Base-by-base conservation (phyloP, 2,888 invertebrate species). In the Julus scanicus region DNA sequence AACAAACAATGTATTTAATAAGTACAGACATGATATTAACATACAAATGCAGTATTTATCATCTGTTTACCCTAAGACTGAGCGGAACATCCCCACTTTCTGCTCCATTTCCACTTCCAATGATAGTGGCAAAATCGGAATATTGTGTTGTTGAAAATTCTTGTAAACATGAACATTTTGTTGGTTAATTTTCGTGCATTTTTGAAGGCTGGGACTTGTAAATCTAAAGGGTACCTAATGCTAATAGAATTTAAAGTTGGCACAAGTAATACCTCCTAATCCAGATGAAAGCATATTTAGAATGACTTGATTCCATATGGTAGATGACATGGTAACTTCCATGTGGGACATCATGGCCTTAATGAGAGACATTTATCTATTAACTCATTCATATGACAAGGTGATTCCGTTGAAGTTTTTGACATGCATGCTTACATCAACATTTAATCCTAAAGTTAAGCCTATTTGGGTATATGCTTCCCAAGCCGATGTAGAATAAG, bases 31-130 rank as follows among this genome's bases (percentile, higher is more conserved):
- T 29, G n/a, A 53, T 53, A 8, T 53, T 53, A 53, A 15, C 11
- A 48, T 48, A 48, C 48, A 48, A 11, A 48, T 8, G 48, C 11
- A 8, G 48, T 5, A 48, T 48, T 2, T 8, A 71, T 71, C 8
- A 71, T 29, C 9, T 71, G 8, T 29, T 71, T 71, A 71, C 86
- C 86, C 39, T 48, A 53, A 86, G 53, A 20, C 71, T 87, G 71
- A 87, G 37, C 5, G 87, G 87, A 2, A 87, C 87, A 71, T 87
- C 87, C 17, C 87, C 87, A n/a, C 87, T 87, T 63, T 87, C 87
- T 39, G 87, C 71, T 37, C 87, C 87, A 40, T 87, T 87, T 1
- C 71, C 53, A 53, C 71, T 87, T 37, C 87, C 87, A 37, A 87
- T 53, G 17, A 87, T 63, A 17, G 39, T 71, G 39, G 87, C 57